Base-by-base conservation (phyloP, 2,797 vertebrate species). In the Peromyscus nudipes region DNA sequence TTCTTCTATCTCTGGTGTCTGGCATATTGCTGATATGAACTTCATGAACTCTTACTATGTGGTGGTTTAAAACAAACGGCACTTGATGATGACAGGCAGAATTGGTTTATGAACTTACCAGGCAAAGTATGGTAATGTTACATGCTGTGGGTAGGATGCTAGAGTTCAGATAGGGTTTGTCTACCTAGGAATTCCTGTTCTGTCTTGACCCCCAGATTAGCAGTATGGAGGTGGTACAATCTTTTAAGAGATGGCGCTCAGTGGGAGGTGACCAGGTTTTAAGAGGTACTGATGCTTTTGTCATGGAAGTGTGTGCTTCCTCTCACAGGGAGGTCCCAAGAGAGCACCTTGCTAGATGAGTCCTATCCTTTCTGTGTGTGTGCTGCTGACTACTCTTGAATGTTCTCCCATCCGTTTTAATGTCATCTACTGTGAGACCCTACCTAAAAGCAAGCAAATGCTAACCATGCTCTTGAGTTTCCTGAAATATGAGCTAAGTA, bases 11-110 rank as follows among this genome's bases (percentile, higher is more conserved):
- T 81, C 13, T 62, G 2, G 31, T 80, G 21, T 79, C 37, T 81
- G 84, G 82, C 1, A 23, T 27, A 25, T 84, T 49, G 73, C 76
- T 84, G 29, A 67, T 67, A 88, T n/a, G n/a, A n/a, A n/a, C 6
- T 3, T 65, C 76, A 55, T 79, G 27, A 73, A 75, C 55, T 34
- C 60, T 94, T 82, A 86, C 73, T 43, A 90, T 69, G 34, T 40
- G 57, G 34, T 40, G 29, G 14, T 77, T 95, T 97, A 73, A 69
- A 90, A 92, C n/a, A 67, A 77, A 95, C 81, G 17, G 2, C 55
- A 9, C 27, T 77, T 81, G 71, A 71, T 62, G 52, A 31, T 67
- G 6, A 4, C 49, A 71, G 34, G 34, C 62, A 49, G 43, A 67
- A 12, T 79, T 91, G 69, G 11, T 76, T 23, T 46, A 12, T 65